These are phyloP conservation scores for Steinernema carpocapsae DNA, from an alignment of 2,888 invertebrate genomes.

Conservation along the genomic window DNA sequence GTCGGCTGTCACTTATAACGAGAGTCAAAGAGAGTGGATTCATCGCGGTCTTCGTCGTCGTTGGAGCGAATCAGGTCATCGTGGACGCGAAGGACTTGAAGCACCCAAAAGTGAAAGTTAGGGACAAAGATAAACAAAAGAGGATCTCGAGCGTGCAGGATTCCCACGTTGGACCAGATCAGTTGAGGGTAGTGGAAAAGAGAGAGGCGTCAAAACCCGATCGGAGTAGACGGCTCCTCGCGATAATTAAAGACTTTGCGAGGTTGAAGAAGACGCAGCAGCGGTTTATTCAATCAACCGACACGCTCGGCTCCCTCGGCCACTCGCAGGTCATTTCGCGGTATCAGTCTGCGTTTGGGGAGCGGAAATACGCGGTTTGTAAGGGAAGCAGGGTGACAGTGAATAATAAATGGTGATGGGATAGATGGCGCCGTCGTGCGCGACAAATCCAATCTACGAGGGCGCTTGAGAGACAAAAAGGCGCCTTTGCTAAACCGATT, in stretches of 20 bases:
- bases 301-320: not conserved
- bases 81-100: not conserved
- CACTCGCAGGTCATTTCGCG: not conserved
- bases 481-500: constrained; percentile 29
- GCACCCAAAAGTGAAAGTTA: not conserved
- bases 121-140: not conserved
- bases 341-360: not conserved
- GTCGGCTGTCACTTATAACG: too few species aligned
- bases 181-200: not conserved
- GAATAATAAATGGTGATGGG: constrained; percentile 28
- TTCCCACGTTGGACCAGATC: constrained; percentile 28
- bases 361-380: not conserved
- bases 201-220: not conserved
- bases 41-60: not conserved
- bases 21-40: not conserved
- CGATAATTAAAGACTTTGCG: constrained; percentile 24
- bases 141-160: not conserved
- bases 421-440: constrained; percentile 16
- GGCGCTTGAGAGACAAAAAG: constrained; percentile 33
- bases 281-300: constrained; percentile 22
- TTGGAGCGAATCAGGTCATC: constrained; percentile 2
- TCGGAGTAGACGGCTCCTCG: constrained; percentile 18
- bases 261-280: not conserved
- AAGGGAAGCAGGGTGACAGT: not conserved
- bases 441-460: constrained; percentile 31